Base-by-base conservation (phyloP, 2,797 vertebrate genomes). In the Galagoides demidoff region DNA sequence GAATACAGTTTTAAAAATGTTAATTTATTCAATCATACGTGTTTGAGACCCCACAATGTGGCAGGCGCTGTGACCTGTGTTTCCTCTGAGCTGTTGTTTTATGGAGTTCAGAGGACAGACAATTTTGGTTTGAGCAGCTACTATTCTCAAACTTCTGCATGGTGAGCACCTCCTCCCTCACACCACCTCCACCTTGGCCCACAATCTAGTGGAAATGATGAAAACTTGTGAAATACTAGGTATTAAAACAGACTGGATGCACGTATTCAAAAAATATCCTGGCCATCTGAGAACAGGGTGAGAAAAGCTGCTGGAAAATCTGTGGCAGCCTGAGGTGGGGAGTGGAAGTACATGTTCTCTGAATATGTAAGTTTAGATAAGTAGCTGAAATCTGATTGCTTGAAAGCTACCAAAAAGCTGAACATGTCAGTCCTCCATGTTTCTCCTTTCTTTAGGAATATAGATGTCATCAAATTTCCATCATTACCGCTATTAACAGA, bases 141-240 rank as follows among this genome's bases (percentile, higher is more conserved):
- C 76, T 81, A 55, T 76, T 87, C 66, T 95, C 84, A 90, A 55
- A 68, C 84, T 96, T 95, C 77, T 87, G 83, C 19, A 14, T 77
- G 52, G 84, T 85, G 94, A 94, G 79, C 79, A 29, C 89, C 74
- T 95, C 82, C 89, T 94, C 77, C 61, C 89, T 95, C 89, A 82
- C 79, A 94, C 86, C 90, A 55, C 78, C 71, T 95, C 83, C 57
- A 77, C 71, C 61, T 92, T 96, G 95, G 94, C 95, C 94, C 71
- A 96, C 76, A 29, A 17, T 94, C 85, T 59, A 45, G 39, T 59
- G 73, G 39, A 73, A 83, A 76, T 85, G 89, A 94, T 85, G 81
- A 90, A 97, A 87, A 95, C 76, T 73, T 97, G 95, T 1, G n/a
- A 97, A 97, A 76, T 94, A 96, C 79, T 95, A 23, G 52, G 16